These are phyloP conservation scores for Xanthorhoe designata DNA, from an alignment of 2,888 invertebrate species.

Conservation along the genomic window DNA sequence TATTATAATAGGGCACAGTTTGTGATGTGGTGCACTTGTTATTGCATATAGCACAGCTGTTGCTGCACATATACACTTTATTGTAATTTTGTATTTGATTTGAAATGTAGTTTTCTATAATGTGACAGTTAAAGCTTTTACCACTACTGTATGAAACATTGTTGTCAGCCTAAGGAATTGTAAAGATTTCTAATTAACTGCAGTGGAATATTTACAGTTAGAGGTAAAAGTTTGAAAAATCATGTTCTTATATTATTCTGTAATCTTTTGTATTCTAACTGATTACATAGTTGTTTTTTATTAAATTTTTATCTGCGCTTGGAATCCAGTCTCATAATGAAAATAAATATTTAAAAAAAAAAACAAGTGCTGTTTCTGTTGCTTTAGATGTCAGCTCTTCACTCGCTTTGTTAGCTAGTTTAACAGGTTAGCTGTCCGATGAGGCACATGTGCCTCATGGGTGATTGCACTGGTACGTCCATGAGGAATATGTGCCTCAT, in stretches of 20 bases:
- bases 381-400: background rate
- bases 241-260: background rate
- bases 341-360: conserved; percentile 47
- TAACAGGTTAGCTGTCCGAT: too few relatives aligned
- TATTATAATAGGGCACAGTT: conserved; percentile 49
- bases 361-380: conserved; percentile 29
- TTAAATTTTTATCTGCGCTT: conserved; percentile 74
- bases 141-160: background rate
- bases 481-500: too few relatives aligned
- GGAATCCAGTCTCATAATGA: conserved; percentile 69
- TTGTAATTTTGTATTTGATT: background rate
- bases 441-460: too few relatives aligned
- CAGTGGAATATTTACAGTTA: background rate
- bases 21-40: conserved; percentile 61
- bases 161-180: background rate
- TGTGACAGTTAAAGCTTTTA: conserved; percentile 8
- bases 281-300: conserved; percentile 73
- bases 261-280: conserved; percentile 65
- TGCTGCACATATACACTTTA: conserved; percentile 41
- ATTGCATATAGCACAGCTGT: conserved; percentile 57
- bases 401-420: too few relatives aligned
- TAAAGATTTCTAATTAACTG: background rate
- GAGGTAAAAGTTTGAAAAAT: conserved; percentile 12
- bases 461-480: too few relatives aligned
- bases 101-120: background rate